Percentiles rank a stretch among this genome's conserved stretches.
phyloP scores from a whole-genome alignment of 2,797 vertebrate species.

The Heliangelus exortis region DNA sequence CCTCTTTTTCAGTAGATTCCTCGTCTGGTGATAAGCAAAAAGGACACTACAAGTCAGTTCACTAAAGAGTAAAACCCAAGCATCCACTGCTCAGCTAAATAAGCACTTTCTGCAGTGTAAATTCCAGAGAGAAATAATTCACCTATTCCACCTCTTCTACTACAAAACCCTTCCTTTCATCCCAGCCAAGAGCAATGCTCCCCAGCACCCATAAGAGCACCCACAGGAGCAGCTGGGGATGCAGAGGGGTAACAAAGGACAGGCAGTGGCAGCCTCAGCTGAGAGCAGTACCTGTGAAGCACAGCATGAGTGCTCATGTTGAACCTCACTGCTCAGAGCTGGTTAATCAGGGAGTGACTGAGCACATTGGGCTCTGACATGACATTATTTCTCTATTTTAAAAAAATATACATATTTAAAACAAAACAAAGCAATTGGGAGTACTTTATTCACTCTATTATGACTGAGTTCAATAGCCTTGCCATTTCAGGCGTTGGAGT shows the following conservation, averaged over 20 bases:
- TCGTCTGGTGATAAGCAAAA: not conserved
- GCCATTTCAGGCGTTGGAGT: constrained; percentile 16
- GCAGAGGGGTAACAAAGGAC: not conserved
- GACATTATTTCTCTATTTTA: not conserved
- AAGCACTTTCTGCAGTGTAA: constrained; percentile 1
- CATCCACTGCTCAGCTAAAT: not conserved
- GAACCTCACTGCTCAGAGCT: not conserved
- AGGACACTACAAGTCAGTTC: constrained; percentile 15
- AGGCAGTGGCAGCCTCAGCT: not conserved
- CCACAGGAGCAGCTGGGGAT: not conserved
- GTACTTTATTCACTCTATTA: constrained; percentile 1
- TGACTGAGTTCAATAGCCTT: constrained; percentile 19
- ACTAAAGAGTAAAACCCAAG: not conserved
- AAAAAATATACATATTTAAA: not conserved
- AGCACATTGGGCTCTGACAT: not conserved
- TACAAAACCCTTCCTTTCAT: not conserved
- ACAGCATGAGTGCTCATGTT: not conserved
- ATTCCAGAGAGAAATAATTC: not conserved
- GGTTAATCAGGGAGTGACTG: not conserved
- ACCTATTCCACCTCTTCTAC: not conserved
- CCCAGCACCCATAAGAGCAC: not conserved
- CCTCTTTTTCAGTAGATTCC: constrained; percentile 4
- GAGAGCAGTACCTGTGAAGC: fast-evolving
- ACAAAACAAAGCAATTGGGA: not conserved
- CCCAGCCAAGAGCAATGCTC: not conserved